Conservation (phyloP, 2,113 vertebrate species). For the Sula dactylatra region DNA sequence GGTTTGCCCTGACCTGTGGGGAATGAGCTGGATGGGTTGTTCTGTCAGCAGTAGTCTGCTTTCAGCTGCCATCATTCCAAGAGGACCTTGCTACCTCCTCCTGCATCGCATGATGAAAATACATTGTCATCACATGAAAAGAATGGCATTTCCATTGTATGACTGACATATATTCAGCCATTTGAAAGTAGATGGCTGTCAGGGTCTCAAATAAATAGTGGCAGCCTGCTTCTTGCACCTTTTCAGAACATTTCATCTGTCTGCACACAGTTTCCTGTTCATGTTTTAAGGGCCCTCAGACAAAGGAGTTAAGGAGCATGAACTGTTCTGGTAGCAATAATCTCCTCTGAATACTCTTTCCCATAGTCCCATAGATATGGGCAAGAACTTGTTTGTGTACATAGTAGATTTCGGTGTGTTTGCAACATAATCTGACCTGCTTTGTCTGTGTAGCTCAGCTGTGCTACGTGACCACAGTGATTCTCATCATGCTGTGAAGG, state of each 20-base stretch:
- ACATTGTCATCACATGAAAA: neutral
- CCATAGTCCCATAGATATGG: neutral
- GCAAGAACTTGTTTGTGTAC: neutral
- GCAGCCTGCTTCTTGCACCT: slow-evolving; percentile 31
- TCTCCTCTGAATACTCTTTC: neutral
- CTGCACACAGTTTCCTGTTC: slow-evolving; percentile 29
- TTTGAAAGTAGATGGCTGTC: slow-evolving; percentile 13
- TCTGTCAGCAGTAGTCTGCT: neutral
- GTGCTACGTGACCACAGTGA: neutral
- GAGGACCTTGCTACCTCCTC: slow-evolving; percentile 8
- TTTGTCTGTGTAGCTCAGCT: neutral
- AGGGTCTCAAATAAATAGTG: slow-evolving; percentile 16
- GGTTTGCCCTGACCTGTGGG: neutral
- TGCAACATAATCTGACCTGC: neutral
- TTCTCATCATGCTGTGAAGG: neutral
- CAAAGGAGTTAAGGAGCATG: neutral
- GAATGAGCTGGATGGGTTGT: neutral
- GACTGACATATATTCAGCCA: slow-evolving; percentile 38
- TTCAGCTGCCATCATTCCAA: neutral
- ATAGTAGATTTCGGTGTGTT: neutral
- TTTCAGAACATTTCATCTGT: slow-evolving; percentile 38
- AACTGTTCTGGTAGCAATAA: neutral
- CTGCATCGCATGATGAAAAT: neutral
- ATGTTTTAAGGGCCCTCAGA: neutral
- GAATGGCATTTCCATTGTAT: slow-evolving; percentile 31